Evolutionary conservation across 2,113 vertebrate genomes (phyloP).

Genomic region (Cheilinus undulatus): DNA sequence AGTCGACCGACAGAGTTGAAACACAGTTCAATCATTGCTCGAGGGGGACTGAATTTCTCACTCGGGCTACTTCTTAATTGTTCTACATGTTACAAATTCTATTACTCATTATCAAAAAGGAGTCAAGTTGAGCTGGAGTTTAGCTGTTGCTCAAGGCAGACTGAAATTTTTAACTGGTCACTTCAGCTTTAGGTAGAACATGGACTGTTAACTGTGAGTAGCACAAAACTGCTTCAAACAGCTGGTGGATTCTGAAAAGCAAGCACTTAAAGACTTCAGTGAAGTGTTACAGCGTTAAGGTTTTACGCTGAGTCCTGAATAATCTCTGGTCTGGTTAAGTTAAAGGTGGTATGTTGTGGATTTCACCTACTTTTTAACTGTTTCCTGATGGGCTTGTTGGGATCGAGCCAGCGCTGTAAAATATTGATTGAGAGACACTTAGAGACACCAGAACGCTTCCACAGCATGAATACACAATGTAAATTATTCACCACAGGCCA

Average conservation of each 20-base stretch:
- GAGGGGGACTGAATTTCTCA: conserved; percentile 33
- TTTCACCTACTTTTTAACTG: conserved; percentile 97
- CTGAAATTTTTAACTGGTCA: conserved; percentile 13
- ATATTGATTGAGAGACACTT: conserved; percentile 78
- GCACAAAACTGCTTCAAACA: not conserved
- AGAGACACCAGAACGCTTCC: conserved; percentile 63
- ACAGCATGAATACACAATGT: conserved; percentile 52
- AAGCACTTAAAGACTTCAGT: not conserved
- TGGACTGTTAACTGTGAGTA: conserved; percentile 30
- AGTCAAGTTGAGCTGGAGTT: conserved; percentile 66
- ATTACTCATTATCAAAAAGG: conserved; percentile 51
- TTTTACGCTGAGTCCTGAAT: conserved; percentile 9
- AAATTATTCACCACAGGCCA: conserved; percentile 64
- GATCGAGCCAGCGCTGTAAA: conserved; percentile 97
- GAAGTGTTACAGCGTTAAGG: not conserved
- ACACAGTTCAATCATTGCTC: conserved; percentile 62
- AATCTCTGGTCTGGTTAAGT: conserved; percentile 50
- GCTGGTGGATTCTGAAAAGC: not conserved
- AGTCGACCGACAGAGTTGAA: conserved; percentile 53
- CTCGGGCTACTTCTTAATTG: conserved; percentile 38
- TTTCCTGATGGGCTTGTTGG: conserved; percentile 98
- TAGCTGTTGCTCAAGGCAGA: conserved; percentile 53
- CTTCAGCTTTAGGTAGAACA: conserved; percentile 16
- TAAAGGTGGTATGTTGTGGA: conserved; percentile 37
- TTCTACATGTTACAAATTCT: conserved; percentile 52